A percentile compares a stretch with the other conserved stretches of the same genome.
Conservation (phyloP, 1,140 invertebrate genomes). For the Drosophila quadrilineata region DNA sequence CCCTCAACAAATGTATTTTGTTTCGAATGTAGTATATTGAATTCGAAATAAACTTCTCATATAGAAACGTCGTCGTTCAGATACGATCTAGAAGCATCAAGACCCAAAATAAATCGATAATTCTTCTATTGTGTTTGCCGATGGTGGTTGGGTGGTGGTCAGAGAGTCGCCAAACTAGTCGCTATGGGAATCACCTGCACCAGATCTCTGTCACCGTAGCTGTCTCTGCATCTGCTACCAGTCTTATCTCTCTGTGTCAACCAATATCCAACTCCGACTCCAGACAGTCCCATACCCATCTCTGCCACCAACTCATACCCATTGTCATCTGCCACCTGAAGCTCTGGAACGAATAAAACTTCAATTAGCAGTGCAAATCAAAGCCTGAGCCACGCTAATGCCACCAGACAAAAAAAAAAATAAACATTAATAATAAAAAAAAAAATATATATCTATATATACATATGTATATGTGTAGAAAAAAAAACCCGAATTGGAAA, state of each 20-base stretch:
- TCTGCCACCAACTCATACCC: too few relatives aligned
- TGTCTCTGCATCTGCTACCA: too few relatives aligned
- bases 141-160: too few relatives aligned
- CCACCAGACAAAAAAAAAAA: conserved; percentile 26
- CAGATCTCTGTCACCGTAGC: background rate
- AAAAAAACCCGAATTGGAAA: conserved; percentile 19
- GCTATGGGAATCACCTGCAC: conserved; percentile 20
- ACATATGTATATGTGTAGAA: too few relatives aligned
- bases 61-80: too few relatives aligned
- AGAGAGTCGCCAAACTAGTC: background rate
- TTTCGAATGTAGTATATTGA: too few relatives aligned
- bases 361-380: conserved; percentile 70
- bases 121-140: background rate
- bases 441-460: too few relatives aligned
- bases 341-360: conserved; percentile 46
- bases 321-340: background rate
- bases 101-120: background rate
- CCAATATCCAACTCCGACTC: background rate
- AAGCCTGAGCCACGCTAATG: conserved; percentile 49
- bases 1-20: too few relatives aligned
- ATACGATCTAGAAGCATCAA: background rate
- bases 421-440: too few relatives aligned
- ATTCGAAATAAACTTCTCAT: too few relatives aligned
- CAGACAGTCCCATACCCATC: background rate
- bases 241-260: too few relatives aligned